These are phyloP conservation scores for Deroptyus accipitrinus DNA, from an alignment of 2,113 vertebrate genomes.

Conservation along the genomic window DNA sequence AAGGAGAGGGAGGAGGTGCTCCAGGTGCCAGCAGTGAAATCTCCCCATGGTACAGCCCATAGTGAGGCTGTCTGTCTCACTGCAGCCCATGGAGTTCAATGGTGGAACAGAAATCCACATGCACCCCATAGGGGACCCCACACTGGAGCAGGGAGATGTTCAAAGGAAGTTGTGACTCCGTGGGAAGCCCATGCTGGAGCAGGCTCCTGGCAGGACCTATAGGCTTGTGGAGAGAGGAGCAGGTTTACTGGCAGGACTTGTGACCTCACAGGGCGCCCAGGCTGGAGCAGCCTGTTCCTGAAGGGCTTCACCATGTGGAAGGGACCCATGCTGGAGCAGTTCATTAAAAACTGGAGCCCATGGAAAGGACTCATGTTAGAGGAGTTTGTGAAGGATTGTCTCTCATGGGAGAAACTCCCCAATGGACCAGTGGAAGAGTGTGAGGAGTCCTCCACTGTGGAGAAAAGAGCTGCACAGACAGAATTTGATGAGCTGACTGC, in stretches of 20 bases:
- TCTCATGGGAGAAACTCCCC: background rate
- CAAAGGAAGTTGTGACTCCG: background rate
- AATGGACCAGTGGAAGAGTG: too few relatives aligned
- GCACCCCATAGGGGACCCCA: background rate
- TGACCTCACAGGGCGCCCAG: background rate
- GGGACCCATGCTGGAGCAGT: fast-evolving
- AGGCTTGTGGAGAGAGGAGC: fast-evolving
- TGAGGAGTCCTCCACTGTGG: background rate
- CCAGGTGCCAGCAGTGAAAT: background rate
- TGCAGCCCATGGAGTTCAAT: background rate
- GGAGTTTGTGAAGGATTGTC: background rate
- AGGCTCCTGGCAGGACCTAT: background rate
- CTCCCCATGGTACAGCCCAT: fast-evolving
- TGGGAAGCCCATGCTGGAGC: background rate
- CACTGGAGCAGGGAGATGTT: fast-evolving
- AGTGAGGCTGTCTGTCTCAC: background rate
- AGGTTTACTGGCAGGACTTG: background rate
- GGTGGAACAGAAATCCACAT: background rate
- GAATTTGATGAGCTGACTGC: background rate
- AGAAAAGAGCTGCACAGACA: background rate
- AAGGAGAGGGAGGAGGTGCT: background rate
- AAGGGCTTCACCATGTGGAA: background rate
- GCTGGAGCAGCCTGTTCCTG: background rate
- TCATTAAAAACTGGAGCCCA: background rate
- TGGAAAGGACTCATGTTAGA: background rate